Percentiles rank a stretch among this genome's conserved stretches.
phyloP scores from a whole-genome alignment of 2,888 invertebrate genomes.

The Xanthorhoe designata region DNA sequence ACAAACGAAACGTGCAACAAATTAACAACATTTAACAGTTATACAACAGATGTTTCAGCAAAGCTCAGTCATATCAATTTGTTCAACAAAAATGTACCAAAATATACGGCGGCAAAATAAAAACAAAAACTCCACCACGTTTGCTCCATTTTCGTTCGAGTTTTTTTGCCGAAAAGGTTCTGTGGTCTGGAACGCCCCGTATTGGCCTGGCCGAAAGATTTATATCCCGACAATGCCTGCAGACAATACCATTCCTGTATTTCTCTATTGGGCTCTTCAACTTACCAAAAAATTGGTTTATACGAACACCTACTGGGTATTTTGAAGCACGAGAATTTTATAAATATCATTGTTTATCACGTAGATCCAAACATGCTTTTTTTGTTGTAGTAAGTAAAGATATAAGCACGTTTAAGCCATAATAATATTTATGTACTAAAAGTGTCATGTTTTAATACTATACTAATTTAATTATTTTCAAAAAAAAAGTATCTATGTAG shows the following conservation, averaged over 20 bases:
- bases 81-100: constrained; percentile 7
- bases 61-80: background rate
- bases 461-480: too few species aligned
- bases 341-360: too few species aligned
- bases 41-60: constrained; percentile 1
- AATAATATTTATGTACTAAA: too few species aligned
- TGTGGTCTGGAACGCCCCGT: constrained; percentile 43
- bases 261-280: constrained; percentile 49
- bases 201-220: constrained; percentile 59
- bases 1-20: background rate
- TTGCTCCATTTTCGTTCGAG: constrained; percentile 25
- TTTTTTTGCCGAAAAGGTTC: constrained; percentile 38
- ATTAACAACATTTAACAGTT: background rate
- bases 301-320: constrained; percentile 1
- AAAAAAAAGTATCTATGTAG: too few species aligned
- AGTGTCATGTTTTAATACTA: too few species aligned
- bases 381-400: too few species aligned
- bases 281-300: constrained; percentile 21
- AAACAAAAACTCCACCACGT: constrained; percentile 27
- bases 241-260: constrained; percentile 58
- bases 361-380: too few species aligned
- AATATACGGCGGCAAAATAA: constrained; percentile 11
- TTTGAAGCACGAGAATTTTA: too few species aligned
- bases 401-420: too few species aligned
- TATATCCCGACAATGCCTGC: constrained; percentile 55